Evolutionary conservation across 1,140 invertebrate genomes (phyloP), one percentile per base, ranked within the genome.

Genomic region (Coboldia fuscipes): DNA sequence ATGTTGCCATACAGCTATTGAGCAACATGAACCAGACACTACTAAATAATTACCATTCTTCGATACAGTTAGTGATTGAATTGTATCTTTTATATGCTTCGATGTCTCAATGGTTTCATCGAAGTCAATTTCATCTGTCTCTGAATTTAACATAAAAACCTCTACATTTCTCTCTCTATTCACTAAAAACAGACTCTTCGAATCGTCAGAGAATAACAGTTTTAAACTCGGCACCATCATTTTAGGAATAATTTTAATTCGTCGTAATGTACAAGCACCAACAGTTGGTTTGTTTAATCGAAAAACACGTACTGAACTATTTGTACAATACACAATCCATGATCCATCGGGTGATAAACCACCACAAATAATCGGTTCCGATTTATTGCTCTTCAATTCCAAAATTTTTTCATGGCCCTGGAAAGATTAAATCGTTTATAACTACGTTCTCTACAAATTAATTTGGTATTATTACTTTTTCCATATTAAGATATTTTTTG

Each of bases 261-360:
- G 61, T 3, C 51, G 44, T 9, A 60, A 41, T 10, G 55, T 12
- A 17, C 32, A 5, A 10, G n/a, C 9, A 15, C 39, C 12, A 35
- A 38, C n/a, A 7, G 26, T 23, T 31, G 43, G 18, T 38, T 34
- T 35, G 13, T 29, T 60, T 39, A 81, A 67, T 41, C 66, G 64
- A 44, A 75, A 76, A 20, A 85, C 53, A 36, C 72, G 64, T 13
- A 81, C 44, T 24, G 66, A 56, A 27, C 48, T 59, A 18, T 68
- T 56, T 1, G 79, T 83, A 1, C 77, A 75, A 49, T 81, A 83
- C 9, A 73, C 67, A 17, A 89, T 64, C 47, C 68, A 68, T 34
- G 67, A 62, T 2, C 69, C 71, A 45, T 73, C 62, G 1, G 62
- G 61, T 7, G 74, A 80, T 4, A 86, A 57, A 6, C 70, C 66